Percentiles rank a stretch among this genome's conserved stretches.
Evolutionary conservation across 2,113 vertebrate genomes (phyloP).

Genomic region (Esox niger): DNA sequence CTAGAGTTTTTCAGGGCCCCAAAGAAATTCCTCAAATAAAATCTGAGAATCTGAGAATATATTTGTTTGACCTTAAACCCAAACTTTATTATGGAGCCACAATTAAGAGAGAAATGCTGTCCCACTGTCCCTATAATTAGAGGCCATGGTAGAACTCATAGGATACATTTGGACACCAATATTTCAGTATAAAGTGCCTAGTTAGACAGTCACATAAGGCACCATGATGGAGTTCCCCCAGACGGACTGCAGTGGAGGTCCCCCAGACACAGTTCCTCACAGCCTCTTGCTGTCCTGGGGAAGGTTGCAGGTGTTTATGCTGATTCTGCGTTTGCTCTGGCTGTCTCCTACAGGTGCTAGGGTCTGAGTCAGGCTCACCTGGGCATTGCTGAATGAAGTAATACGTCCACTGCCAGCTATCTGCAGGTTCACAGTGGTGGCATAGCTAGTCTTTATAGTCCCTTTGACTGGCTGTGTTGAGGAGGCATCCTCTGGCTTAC

Average conservation of each 20-base stretch:
- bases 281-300: conserved; percentile 55
- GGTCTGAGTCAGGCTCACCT: conserved; percentile 84
- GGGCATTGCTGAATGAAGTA: conserved; percentile 82
- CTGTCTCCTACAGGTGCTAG: conserved; percentile 64
- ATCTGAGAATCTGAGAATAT: no score
- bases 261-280: conserved; percentile 27
- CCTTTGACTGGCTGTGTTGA: conserved; percentile 16
- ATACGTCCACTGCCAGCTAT: conserved; percentile 82
- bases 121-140: no score
- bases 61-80: no score
- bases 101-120: no score
- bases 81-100: no score
- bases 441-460: conserved; percentile 77
- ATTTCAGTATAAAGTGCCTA: conserved; percentile 37
- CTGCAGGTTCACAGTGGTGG: conserved; percentile 87
- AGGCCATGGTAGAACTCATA: conserved; percentile 6
- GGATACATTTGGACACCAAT: conserved; percentile 1
- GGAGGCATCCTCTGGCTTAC: neutral
- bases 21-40: no score
- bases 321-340: conserved; percentile 60
- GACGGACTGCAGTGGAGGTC: no score
- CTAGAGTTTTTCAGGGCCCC: no score
- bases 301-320: conserved; percentile 64
- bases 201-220: conserved; percentile 26
- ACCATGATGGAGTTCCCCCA: neutral